These are phyloP conservation scores for Ptychobarbus kaznakovi DNA, from an alignment of 2,797 vertebrate genomes.

Conservation along the genomic window DNA sequence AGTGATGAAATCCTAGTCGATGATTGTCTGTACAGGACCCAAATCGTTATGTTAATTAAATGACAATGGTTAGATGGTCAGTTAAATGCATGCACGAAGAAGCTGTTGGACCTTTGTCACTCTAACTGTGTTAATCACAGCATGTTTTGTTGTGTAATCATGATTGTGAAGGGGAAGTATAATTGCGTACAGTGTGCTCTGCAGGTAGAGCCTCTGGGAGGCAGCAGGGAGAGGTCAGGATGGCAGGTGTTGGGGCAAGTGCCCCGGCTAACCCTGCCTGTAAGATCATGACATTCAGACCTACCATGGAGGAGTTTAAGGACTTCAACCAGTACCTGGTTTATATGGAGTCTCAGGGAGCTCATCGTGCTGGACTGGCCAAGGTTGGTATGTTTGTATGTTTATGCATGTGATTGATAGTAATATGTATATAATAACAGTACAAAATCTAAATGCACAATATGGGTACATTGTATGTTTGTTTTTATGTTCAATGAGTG, in stretches of 20 bases:
- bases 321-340: slow-evolving; percentile 95
- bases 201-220: slow-evolving; percentile 33
- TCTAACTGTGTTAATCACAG: neutral
- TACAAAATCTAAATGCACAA: neutral
- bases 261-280: slow-evolving; percentile 89
- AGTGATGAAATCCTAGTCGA: neutral
- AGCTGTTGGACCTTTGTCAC: neutral
- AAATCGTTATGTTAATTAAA: neutral
- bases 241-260: slow-evolving; percentile 83
- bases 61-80: neutral
- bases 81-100: neutral
- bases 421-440: neutral
- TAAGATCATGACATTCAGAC: slow-evolving; percentile 98
- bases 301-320: slow-evolving; percentile 93
- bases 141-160: slow-evolving; percentile 1
- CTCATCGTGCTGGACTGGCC: slow-evolving; percentile 93
- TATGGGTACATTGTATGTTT: neutral
- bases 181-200: neutral
- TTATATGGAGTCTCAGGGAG: slow-evolving; percentile 96
- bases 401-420: neutral
- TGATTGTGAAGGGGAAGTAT: neutral
- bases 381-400: slow-evolving; percentile 80
- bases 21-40: neutral
- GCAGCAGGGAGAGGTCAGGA: slow-evolving; percentile 72
- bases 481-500: too few species aligned